phyloP scores from a whole-genome alignment of 2,888 invertebrate species.

The Lutraria lutraria region DNA sequence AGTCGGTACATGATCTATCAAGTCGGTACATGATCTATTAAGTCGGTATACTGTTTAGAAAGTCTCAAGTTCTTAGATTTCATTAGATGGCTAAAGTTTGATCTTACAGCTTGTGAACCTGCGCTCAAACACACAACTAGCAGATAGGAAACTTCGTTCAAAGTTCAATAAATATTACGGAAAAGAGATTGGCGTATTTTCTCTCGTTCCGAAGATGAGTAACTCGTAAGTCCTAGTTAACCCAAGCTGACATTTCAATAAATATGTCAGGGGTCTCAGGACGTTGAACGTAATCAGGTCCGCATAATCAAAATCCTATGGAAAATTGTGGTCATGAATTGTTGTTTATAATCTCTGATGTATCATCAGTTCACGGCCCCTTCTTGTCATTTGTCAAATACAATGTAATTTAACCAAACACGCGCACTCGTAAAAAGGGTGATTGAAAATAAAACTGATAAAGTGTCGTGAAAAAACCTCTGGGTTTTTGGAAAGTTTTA shows the following conservation, averaged over 20 bases:
- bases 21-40: no score
- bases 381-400: not conserved
- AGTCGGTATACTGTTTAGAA: no score
- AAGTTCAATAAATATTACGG: not conserved
- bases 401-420: not conserved
- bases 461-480: no score
- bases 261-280: not conserved
- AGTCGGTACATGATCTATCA: no score
- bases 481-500: no score
- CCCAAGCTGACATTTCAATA: not conserved
- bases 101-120: no score
- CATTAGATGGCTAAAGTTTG: no score
- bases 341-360: not conserved
- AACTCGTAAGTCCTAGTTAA: not conserved
- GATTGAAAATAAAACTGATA: no score
- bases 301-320: not conserved
- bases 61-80: no score
- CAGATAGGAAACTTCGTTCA: no score
- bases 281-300: not conserved
- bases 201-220: not conserved
- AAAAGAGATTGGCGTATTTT: not conserved
- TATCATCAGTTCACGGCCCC: not conserved
- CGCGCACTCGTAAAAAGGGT: not conserved
- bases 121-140: no score
- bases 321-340: not conserved